A percentile compares a stretch with the other conserved stretches of the same genome.
Conservation (phyloP, 92 coral and sea anemone genomes). For the Heliopora coerulea region DNA sequence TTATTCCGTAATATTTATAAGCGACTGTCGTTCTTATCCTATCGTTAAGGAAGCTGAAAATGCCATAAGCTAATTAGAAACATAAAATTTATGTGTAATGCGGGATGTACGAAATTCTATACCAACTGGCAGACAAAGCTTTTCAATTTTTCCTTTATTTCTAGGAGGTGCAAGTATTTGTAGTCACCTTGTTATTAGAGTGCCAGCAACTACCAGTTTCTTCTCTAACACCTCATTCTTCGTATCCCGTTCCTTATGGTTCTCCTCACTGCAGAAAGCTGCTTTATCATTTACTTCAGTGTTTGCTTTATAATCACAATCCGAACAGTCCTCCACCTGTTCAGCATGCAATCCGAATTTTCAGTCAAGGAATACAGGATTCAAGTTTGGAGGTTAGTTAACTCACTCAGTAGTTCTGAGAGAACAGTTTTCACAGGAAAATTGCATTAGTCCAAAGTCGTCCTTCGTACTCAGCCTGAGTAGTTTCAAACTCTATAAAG, state of each 20-base stretch:
- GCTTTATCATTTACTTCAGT: conserved; percentile 66
- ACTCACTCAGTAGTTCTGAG: no score
- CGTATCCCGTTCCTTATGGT: conserved; percentile 68
- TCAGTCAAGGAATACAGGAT: conserved; percentile 78
- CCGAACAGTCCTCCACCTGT: conserved; percentile 65
- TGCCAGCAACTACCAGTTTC: conserved; percentile 55
- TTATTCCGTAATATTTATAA: no score
- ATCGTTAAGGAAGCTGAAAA: no score
- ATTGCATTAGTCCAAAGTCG: no score
- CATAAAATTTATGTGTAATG: no score
- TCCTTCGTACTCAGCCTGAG: no score
- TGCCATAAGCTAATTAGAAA: no score
- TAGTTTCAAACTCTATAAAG: no score
- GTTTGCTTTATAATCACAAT: conserved; percentile 61
- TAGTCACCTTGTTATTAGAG: conserved; percentile 58
- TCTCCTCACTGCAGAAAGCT: conserved; percentile 72
- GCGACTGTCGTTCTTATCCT: no score
- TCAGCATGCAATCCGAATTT: conserved; percentile 72
- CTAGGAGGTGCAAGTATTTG: conserved; percentile 71
- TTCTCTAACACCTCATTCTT: conserved; percentile 17
- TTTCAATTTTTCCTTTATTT: background rate
- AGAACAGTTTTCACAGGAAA: no score
- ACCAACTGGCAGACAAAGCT: background rate
- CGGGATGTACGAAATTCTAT: no score
- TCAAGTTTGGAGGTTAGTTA: conserved; percentile 58